Evolutionary conservation across 2,888 invertebrate genomes (phyloP).

Genomic region (Patella pellucida): DNA sequence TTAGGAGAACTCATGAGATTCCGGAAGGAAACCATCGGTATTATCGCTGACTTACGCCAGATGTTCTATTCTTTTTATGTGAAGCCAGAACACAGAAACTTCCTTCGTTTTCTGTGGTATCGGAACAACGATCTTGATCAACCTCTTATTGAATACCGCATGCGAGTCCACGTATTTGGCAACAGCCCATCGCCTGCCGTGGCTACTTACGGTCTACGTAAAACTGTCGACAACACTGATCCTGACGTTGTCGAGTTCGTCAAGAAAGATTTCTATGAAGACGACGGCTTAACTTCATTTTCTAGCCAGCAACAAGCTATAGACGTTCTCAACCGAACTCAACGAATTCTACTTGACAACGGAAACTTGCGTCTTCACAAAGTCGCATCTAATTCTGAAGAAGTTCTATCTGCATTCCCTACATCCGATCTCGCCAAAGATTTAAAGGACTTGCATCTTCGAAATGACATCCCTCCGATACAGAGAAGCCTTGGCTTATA

Average conservation of each 20-base stretch:
- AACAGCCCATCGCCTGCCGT: conserved; percentile 33
- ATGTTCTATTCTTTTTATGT: conserved; percentile 29
- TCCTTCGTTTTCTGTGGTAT: conserved; percentile 29
- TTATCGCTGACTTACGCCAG: conserved; percentile 22
- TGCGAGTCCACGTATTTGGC: conserved; percentile 42
- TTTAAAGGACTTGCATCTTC: conserved; percentile 9
- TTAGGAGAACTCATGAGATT: conserved; percentile 24
- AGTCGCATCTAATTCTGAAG: conserved; percentile 28
- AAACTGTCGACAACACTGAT: conserved; percentile 12
- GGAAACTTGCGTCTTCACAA: conserved; percentile 32
- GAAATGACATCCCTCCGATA: conserved; percentile 18
- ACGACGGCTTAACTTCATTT: conserved; percentile 1
- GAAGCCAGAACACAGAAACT: conserved; percentile 19
- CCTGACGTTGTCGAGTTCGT: conserved; percentile 25
- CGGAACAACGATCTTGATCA: conserved; percentile 16
- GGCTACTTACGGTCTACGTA: conserved; percentile 29
- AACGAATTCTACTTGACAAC: conserved; percentile 9
- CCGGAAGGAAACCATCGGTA: conserved; percentile 17
- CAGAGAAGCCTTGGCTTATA: conserved; percentile 19
- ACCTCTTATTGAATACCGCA: conserved; percentile 25
- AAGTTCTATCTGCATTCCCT: conserved; percentile 24
- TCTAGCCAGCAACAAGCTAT: not conserved
- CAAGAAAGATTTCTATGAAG: not conserved
- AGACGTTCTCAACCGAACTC: conserved; percentile 8
- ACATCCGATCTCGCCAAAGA: conserved; percentile 21